A percentile compares a stretch with the other conserved stretches of the same genome.
Evolutionary conservation across 2,888 invertebrate genomes (phyloP).

Genomic region (Scrobipalpa costella): DNA sequence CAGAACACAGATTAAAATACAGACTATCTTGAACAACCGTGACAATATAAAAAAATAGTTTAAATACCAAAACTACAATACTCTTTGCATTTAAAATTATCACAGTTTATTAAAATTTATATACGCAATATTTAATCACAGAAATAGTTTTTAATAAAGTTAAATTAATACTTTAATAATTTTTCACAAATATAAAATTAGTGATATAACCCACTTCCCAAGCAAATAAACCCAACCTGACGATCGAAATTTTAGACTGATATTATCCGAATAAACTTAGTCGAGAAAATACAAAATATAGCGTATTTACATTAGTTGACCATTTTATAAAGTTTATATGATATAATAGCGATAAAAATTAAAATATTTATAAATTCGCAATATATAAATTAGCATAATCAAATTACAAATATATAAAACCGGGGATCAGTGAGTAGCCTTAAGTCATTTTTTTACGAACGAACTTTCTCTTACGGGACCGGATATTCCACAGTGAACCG

Average conservation of each 20-base stretch:
- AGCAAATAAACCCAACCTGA: constrained; percentile 74
- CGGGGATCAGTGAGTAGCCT: constrained; percentile 77
- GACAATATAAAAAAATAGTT: constrained; percentile 58
- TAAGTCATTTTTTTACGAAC: constrained; percentile 64
- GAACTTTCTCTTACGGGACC: constrained; percentile 48
- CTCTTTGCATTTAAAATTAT: constrained; percentile 42
- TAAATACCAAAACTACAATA: constrained; percentile 30
- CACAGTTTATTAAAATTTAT: constrained; percentile 61
- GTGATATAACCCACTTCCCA: constrained; percentile 60
- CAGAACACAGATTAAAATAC: constrained; percentile 22
- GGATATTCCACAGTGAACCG: constrained; percentile 47
- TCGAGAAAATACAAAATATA: constrained; percentile 59
- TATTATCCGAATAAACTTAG: constrained; percentile 70
- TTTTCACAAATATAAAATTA: constrained; percentile 53
- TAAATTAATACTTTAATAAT: constrained; percentile 29
- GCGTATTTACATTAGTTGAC: constrained; percentile 81
- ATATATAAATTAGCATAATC: constrained; percentile 39
- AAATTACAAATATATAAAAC: constrained; percentile 51
- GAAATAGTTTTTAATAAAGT: constrained; percentile 54
- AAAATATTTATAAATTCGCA: constrained; percentile 30
- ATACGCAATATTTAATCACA: constrained; percentile 71
- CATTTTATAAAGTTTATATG: constrained; percentile 79
- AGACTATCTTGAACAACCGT: constrained; percentile 38
- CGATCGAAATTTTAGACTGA: constrained; percentile 80
- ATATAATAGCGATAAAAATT: constrained; percentile 31